Conservation (phyloP, 2,797 vertebrate species). For the Falco berigora region DNA sequence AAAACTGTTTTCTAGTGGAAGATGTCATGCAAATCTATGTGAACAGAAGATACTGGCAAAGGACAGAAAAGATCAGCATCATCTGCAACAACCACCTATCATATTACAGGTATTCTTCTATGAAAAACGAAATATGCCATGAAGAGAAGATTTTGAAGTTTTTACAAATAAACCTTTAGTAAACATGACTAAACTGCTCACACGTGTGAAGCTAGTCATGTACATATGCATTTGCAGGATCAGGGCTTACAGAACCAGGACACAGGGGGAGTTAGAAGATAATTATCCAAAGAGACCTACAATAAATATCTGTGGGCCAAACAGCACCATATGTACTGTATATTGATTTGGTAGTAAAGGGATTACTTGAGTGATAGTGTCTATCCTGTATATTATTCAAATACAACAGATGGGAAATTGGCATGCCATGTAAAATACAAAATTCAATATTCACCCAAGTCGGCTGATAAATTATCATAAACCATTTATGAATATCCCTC, state of each 20-base stretch:
- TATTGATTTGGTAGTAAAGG: slow-evolving; percentile 67
- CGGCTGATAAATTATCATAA: slow-evolving; percentile 69
- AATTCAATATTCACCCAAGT: slow-evolving; percentile 71
- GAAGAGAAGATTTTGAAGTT: neutral
- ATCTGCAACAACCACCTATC: neutral
- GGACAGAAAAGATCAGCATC: neutral
- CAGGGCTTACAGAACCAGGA: slow-evolving; percentile 25
- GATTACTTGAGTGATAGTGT: slow-evolving; percentile 55
- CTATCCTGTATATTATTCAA: slow-evolving; percentile 66
- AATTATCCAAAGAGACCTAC: slow-evolving; percentile 44
- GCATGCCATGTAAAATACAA: slow-evolving; percentile 62
- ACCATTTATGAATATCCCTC: slow-evolving; percentile 71
- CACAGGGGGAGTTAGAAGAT: slow-evolving; percentile 30
- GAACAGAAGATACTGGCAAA: neutral
- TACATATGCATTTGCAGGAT: neutral
- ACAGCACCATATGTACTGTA: slow-evolving; percentile 47
- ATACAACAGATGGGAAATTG: slow-evolving; percentile 73
- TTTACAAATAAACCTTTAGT: neutral
- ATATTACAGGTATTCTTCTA: neutral
- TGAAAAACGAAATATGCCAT: neutral
- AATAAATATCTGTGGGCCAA: slow-evolving; percentile 54
- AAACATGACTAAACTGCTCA: neutral
- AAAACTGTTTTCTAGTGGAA: neutral
- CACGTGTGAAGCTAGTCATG: neutral
- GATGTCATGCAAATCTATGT: neutral